Evolutionary conservation across 1,140 invertebrate genomes (phyloP).

Genomic region (Teleogryllus occipitalis): DNA sequence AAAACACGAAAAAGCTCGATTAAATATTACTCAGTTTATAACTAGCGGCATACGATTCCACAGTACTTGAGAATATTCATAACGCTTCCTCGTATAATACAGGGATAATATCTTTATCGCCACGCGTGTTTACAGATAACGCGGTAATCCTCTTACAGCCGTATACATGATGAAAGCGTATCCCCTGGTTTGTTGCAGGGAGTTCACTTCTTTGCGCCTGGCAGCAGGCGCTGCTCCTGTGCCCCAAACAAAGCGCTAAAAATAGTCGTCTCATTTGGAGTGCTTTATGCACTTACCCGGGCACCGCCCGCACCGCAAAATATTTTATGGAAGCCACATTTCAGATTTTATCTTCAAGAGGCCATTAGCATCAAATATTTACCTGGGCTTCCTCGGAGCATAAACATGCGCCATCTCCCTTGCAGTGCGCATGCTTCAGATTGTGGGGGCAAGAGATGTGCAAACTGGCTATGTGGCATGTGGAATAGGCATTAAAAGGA

Average conservation of each 20-base stretch:
- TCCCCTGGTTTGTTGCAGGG: background rate
- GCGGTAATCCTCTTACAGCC: background rate
- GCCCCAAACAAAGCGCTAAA: background rate
- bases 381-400: too few relatives aligned
- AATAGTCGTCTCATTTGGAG: background rate
- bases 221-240: too few relatives aligned
- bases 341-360: background rate
- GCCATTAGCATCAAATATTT: background rate
- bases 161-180: background rate
- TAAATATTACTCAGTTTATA: too few relatives aligned
- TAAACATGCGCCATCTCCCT: too few relatives aligned
- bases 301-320: background rate
- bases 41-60: too few relatives aligned
- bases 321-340: background rate
- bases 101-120: background rate
- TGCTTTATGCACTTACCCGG: too few relatives aligned
- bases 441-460: too few relatives aligned
- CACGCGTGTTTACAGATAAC: background rate
- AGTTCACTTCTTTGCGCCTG: background rate
- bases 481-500: too few relatives aligned
- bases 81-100: background rate
- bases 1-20: too few relatives aligned
- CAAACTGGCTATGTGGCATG: too few relatives aligned
- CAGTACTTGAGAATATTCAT: slow-evolving; percentile 1
- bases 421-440: too few relatives aligned